A percentile compares a stretch with the other conserved stretches of the same genome.
Conservation (phyloP, 2,797 vertebrate species). For the Rallus crepitans region DNA sequence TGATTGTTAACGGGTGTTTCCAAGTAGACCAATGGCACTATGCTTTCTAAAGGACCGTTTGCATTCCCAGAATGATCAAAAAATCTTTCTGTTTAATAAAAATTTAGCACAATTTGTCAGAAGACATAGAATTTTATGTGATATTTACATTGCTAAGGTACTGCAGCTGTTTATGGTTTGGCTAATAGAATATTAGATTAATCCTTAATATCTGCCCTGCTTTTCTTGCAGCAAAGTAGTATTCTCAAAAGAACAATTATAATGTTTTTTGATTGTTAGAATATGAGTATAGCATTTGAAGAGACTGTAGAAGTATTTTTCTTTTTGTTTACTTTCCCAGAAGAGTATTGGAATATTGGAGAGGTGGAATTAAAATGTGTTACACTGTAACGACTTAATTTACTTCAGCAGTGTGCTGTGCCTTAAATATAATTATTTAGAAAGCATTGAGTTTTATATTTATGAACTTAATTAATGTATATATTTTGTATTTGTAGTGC, state of each 20-base stretch:
- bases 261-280: neutral
- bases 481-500: neutral
- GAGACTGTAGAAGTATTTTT: neutral
- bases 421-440: neutral
- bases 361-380: neutral
- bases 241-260: neutral
- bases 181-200: neutral
- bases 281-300: neutral
- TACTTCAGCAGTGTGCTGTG: neutral
- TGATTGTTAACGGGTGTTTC: neutral
- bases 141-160: neutral
- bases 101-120: neutral
- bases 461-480: neutral
- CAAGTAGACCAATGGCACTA: neutral
- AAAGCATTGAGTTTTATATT: neutral
- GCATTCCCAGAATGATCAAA: neutral
- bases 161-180: neutral
- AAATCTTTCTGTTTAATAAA: neutral
- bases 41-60: neutral
- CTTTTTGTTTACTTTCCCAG: neutral
- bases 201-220: neutral
- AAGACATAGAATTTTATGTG: neutral
- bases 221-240: neutral
- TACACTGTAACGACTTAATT: neutral
- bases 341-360: neutral